These are phyloP conservation scores for Bicyclus anynana DNA, from an alignment of 1,140 invertebrate species.

Conservation along the genomic window DNA sequence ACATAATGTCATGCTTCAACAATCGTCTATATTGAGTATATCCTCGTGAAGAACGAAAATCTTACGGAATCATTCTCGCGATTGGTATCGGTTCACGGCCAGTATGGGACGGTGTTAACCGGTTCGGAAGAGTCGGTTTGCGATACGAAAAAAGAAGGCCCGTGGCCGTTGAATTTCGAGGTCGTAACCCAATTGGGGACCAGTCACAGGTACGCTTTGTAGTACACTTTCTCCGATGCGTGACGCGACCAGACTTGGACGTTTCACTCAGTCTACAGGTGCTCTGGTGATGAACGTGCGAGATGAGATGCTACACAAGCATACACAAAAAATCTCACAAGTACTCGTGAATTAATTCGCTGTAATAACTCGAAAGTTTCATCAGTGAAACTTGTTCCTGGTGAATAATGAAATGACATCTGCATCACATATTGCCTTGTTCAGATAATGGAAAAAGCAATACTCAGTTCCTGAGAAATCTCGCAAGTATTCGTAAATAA, in stretches of 20 bases:
- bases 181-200: constrained; percentile 69
- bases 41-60: constrained; percentile 33
- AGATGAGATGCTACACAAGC: neutral
- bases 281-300: constrained; percentile 17
- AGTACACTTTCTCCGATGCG: constrained; percentile 71
- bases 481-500: too few species aligned
- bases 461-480: too few species aligned
- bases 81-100: constrained; percentile 32
- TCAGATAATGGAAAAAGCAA: too few species aligned
- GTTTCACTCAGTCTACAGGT: constrained; percentile 58
- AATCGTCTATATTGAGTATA: constrained; percentile 12
- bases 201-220: constrained; percentile 59
- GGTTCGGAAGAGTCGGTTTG: constrained; percentile 55
- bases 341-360: neutral
- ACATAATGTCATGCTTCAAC: constrained; percentile 13
- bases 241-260: constrained; percentile 54
- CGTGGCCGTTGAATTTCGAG: constrained; percentile 62
- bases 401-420: too few species aligned
- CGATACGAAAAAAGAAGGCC: constrained; percentile 58
- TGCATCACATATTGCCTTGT: too few species aligned
- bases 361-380: neutral
- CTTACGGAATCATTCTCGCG: constrained; percentile 33
- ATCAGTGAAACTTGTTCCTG: neutral
- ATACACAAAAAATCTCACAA: neutral
- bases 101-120: constrained; percentile 41